These are phyloP conservation scores for Hydrolagus affinis DNA, from an alignment of 2,113 vertebrate species.

Conservation along the genomic window DNA sequence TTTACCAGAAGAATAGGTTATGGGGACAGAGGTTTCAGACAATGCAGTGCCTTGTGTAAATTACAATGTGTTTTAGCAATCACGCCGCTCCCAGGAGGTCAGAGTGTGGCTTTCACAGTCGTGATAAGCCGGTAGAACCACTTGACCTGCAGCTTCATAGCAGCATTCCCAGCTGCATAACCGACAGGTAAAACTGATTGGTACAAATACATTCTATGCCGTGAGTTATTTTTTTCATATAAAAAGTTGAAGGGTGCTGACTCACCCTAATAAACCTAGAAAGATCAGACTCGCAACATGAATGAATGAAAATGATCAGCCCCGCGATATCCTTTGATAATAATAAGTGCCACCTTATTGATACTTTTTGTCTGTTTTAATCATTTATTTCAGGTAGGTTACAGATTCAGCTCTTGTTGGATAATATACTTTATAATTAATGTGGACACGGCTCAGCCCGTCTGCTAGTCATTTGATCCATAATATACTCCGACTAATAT, in stretches of 20 bases:
- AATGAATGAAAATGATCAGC: not conserved
- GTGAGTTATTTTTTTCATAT: not conserved
- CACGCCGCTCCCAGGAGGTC: no score
- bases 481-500: not conserved
- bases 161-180: not conserved
- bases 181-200: no score
- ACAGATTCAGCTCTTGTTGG: not conserved
- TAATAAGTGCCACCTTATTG: not conserved
- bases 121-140: not conserved
- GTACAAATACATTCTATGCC: no score
- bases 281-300: not conserved
- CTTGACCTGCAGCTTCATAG: not conserved
- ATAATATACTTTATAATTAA: not conserved
- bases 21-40: not conserved
- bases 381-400: no score
- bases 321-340: not conserved
- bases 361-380: not conserved
- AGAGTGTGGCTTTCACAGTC: not conserved
- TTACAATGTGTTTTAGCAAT: slow-evolving; percentile 6
- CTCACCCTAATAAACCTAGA: no score
- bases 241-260: not conserved
- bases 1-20: not conserved
- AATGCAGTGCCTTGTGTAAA: not conserved
- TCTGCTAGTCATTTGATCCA: no score
- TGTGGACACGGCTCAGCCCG: not conserved